These are phyloP conservation scores for Doris montereyensis DNA, from an alignment of 2,888 invertebrate genomes.

Conservation along the genomic window DNA sequence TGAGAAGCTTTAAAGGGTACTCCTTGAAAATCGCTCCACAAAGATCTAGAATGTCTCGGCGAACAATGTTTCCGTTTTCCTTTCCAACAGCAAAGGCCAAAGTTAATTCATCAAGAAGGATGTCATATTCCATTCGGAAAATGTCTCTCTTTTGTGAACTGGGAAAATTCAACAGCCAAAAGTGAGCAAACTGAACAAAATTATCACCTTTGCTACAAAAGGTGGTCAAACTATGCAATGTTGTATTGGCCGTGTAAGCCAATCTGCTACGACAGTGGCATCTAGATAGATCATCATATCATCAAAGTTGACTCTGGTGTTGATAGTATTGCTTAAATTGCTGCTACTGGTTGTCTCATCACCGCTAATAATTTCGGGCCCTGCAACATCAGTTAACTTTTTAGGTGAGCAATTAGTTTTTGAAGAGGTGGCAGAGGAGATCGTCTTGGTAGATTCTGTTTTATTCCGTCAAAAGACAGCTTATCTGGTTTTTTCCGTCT, in stretches of 20 bases:
- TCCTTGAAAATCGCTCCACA: slow-evolving; percentile 68
- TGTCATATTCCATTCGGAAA: slow-evolving; percentile 67
- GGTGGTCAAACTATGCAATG: slow-evolving; percentile 58
- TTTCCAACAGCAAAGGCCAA: slow-evolving; percentile 68
- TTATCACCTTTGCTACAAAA: slow-evolving; percentile 64
- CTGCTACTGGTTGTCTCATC: too few relatives aligned
- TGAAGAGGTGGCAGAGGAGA: slow-evolving; percentile 57
- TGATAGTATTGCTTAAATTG: too few relatives aligned
- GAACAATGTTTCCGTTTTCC: slow-evolving; percentile 58
- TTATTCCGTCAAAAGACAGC: slow-evolving; percentile 44
- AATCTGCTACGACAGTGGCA: slow-evolving; percentile 67
- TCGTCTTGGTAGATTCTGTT: slow-evolving; percentile 61
- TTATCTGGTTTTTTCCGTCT: slow-evolving; percentile 49
- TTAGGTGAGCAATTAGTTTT: too few relatives aligned
- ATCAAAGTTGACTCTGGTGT: slow-evolving; percentile 61
- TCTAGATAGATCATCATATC: slow-evolving; percentile 68
- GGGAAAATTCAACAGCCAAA: slow-evolving; percentile 69
- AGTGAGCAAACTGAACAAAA: slow-evolving; percentile 71
- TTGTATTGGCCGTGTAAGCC: slow-evolving; percentile 65
- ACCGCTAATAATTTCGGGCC: too few relatives aligned
- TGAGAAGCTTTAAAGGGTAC: slow-evolving; percentile 66
- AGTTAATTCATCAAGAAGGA: slow-evolving; percentile 65
- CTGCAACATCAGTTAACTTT: too few relatives aligned
- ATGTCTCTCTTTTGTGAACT: slow-evolving; percentile 67
- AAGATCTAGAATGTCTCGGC: slow-evolving; percentile 61